Base-by-base conservation (phyloP, 1,140 invertebrate species). In the Patella vulgata region DNA sequence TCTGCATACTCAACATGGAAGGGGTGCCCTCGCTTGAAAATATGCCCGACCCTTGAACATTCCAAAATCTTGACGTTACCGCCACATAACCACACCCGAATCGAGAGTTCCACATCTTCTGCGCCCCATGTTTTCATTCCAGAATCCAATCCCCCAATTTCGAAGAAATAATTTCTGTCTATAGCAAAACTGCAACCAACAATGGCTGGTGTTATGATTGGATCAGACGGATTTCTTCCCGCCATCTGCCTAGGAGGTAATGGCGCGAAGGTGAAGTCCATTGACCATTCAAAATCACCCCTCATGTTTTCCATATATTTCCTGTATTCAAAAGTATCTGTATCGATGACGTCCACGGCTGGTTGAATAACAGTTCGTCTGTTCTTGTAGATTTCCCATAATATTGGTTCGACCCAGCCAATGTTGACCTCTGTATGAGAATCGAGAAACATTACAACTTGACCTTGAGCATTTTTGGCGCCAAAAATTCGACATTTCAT, bases 211-310 rank as follows among this genome's bases (percentile, higher is more conserved):
- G 94, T 95, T 42, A 87, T 28, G 40, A 55, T 47, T 8, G 63
- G 39, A 30, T 66, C 58, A 8, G 52, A 43, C 14, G 42, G 42
- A 19, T 31, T 48, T 19, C 33, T 30, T 5, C 23, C 44, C 1
- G 44, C 25, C 17, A 51, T 6, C 3, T 33, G 9, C 27, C 89
- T 87, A 44, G 97, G 92, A 0, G 96, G 96, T 57, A 99, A 93
- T 0, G 91, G 89, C 81, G 98, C 95, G 96, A 75, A 82, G 27
- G 75, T 78, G 59, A 79, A 82, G 21, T 94, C 94, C 25, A 98
- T 86, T 85, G 95, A 96, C 96, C 96, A 98, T 86, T 97, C 94
- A 82, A 98, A 98, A 53, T 94, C 94, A 44, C 94, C 94, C n/a
- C 96, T 93, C 19, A 59, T 64, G 19, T 64, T 63, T 11, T 59